These are phyloP conservation scores for Aethina tumida DNA, from an alignment of 1,140 invertebrate genomes.

Conservation along the genomic window DNA sequence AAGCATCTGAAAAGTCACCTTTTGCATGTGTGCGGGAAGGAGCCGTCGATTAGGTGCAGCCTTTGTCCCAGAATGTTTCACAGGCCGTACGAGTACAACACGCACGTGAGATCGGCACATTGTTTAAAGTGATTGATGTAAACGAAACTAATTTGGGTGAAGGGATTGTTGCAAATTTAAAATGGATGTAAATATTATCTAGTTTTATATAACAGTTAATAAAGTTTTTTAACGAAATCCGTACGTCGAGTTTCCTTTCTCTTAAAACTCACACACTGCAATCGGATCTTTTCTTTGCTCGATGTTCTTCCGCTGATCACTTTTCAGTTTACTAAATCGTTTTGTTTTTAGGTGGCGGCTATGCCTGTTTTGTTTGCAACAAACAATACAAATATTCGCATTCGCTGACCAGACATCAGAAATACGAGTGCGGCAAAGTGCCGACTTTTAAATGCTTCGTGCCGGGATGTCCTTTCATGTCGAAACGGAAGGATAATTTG, in stretches of 20 bases:
- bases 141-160: too few relatives aligned
- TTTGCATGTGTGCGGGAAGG: constrained; percentile 45
- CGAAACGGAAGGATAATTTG: constrained; percentile 26
- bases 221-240: too few relatives aligned
- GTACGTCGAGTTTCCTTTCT: too few relatives aligned
- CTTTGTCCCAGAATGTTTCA: constrained; percentile 6
- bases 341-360: constrained; percentile 8
- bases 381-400: constrained; percentile 51
- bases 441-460: constrained; percentile 36
- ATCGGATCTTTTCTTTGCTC: too few relatives aligned
- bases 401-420: constrained; percentile 48
- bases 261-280: too few relatives aligned
- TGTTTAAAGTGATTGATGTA: too few relatives aligned
- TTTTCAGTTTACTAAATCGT: constrained; percentile 5
- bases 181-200: too few relatives aligned
- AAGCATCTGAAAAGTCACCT: constrained; percentile 50
- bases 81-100: constrained; percentile 3
- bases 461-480: constrained; percentile 29
- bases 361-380: constrained; percentile 47
- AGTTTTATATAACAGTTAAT: too few relatives aligned
- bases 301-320: too few relatives aligned
- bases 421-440: constrained; percentile 53
- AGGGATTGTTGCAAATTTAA: too few relatives aligned
- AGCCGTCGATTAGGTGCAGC: constrained; percentile 1
- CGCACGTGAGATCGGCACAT: constrained; percentile 2